Conservation (phyloP, 2,113 vertebrate genomes). For the Sylvietta virens region DNA sequence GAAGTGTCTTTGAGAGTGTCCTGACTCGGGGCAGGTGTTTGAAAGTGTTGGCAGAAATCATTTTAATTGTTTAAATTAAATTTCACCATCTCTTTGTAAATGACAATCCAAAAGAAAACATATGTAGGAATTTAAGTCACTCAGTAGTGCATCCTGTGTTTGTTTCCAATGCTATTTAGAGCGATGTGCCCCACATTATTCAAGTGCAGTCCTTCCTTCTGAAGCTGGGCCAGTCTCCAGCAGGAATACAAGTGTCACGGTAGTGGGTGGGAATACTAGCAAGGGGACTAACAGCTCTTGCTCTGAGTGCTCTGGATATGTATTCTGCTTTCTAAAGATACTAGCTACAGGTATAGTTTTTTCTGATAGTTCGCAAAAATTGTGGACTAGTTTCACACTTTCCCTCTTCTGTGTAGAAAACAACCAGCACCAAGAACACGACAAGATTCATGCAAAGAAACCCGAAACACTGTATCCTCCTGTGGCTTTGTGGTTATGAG, state of each 20-base stretch:
- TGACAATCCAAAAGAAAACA: not conserved
- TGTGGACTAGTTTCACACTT: slow-evolving; percentile 33
- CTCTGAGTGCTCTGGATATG: not conserved
- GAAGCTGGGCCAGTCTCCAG: slow-evolving; percentile 25
- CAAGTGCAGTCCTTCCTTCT: not conserved
- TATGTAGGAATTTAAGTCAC: not conserved
- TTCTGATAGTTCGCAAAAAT: not conserved
- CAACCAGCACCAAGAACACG: not conserved
- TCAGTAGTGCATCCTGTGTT: not conserved
- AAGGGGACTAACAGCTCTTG: not conserved
- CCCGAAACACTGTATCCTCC: not conserved
- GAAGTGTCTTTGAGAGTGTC: not conserved
- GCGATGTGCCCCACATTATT: not conserved
- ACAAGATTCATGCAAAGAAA: not conserved
- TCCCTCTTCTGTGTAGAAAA: not conserved
- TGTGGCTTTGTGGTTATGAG: not conserved
- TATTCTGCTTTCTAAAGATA: slow-evolving; percentile 46
- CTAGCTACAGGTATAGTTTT: not conserved
- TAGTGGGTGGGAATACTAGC: slow-evolving; percentile 29
- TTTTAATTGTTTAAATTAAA: not conserved
- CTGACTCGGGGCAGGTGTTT: not conserved
- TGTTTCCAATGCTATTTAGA: not conserved
- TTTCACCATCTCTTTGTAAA: not conserved
- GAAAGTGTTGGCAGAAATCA: not conserved
- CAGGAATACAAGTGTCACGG: not conserved